Conservation (phyloP, 2,888 invertebrate genomes). For the Volucella bombylans region DNA sequence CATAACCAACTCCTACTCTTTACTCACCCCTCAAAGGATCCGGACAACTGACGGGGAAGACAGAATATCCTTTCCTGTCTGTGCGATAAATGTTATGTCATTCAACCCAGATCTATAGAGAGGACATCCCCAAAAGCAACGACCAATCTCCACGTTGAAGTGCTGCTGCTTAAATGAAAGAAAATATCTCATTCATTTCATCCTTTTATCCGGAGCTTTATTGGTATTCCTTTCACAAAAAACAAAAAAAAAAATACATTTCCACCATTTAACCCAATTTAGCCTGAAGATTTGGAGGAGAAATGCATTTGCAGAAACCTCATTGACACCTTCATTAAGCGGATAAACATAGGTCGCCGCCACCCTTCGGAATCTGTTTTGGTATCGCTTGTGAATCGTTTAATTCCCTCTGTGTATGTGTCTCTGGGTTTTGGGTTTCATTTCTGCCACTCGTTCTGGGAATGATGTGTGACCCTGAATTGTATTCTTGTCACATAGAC, state of each 20-base stretch:
- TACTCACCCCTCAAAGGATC: no score
- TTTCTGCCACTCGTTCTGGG: slow-evolving; percentile 44
- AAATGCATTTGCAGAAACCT: slow-evolving; percentile 44
- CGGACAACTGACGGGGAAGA: no score
- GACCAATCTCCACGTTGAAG: slow-evolving; percentile 59
- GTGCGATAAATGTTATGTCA: slow-evolving; percentile 60
- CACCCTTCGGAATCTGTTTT: neutral
- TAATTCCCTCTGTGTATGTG: slow-evolving; percentile 51
- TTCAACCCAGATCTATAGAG: slow-evolving; percentile 36
- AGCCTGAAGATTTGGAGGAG: slow-evolving; percentile 4
- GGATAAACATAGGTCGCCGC: slow-evolving; percentile 52
- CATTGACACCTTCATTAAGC: slow-evolving; percentile 70
- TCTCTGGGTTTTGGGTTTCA: no score
- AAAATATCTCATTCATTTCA: slow-evolving; percentile 60
- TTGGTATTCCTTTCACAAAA: slow-evolving; percentile 27
- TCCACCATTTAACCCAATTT: slow-evolving; percentile 45
- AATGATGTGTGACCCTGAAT: slow-evolving; percentile 64
- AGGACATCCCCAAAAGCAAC: slow-evolving; percentile 42
- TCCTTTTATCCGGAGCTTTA: slow-evolving; percentile 63
- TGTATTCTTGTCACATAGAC: slow-evolving; percentile 66
- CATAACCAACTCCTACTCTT: no score
- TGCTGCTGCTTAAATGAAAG: slow-evolving; percentile 8
- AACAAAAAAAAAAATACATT: slow-evolving; percentile 34
- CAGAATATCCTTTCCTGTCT: slow-evolving; percentile 9
- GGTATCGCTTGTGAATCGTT: slow-evolving; percentile 56